These are phyloP conservation scores for Uloborus plumipes DNA, from an alignment of 2,888 invertebrate species.

Conservation along the genomic window DNA sequence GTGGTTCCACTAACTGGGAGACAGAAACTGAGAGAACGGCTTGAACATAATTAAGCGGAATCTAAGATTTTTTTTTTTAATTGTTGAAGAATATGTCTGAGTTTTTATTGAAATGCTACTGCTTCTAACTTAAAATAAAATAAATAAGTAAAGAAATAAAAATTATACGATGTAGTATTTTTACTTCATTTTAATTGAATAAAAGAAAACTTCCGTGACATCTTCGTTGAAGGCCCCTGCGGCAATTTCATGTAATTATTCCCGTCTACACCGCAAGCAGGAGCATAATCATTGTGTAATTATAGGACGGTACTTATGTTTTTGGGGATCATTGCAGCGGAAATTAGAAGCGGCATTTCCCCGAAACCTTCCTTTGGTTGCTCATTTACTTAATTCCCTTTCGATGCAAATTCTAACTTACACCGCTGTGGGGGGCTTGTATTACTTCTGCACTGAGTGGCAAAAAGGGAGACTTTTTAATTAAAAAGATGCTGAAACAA, in stretches of 20 bases:
- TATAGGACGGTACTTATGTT: slow-evolving; percentile 17
- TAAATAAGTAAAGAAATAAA: too few relatives aligned
- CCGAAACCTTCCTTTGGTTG: neutral
- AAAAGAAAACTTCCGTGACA: too few relatives aligned
- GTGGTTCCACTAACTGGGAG: too few relatives aligned
- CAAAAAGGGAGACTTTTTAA: slow-evolving; percentile 7
- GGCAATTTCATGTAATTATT: slow-evolving; percentile 15
- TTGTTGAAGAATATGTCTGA: too few relatives aligned
- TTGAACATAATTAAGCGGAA: too few relatives aligned
- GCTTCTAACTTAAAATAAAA: too few relatives aligned
- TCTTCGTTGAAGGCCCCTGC: neutral
- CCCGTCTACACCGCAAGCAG: slow-evolving; percentile 6
- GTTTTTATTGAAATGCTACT: too few relatives aligned
- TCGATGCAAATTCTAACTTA: neutral
- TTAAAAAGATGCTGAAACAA: slow-evolving; percentile 7
- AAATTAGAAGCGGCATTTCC: slow-evolving; percentile 19
- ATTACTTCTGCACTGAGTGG: neutral
- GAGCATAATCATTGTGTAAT: slow-evolving; percentile 17
- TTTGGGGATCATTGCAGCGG: slow-evolving; percentile 21
- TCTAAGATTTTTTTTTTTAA: too few relatives aligned
- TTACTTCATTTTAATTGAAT: too few relatives aligned
- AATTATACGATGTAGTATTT: too few relatives aligned
- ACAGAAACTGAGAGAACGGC: too few relatives aligned
- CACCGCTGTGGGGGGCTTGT: neutral
- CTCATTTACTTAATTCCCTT: neutral